phyloP scores from a whole-genome alignment of 2,888 invertebrate genomes.

The Ennomos erosarius region DNA sequence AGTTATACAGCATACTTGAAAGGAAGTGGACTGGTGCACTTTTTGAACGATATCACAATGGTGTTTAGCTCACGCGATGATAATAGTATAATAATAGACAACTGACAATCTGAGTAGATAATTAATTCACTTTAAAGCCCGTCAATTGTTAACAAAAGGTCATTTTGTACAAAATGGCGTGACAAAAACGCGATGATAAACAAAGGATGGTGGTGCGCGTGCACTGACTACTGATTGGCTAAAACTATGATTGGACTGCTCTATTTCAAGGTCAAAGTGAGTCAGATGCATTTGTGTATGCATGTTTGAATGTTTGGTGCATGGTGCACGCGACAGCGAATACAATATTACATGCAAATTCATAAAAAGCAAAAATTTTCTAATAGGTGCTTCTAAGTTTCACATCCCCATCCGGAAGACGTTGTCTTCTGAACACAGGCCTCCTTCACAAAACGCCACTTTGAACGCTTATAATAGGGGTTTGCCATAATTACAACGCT shows the following conservation, averaged over 20 bases:
- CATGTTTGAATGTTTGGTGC: constrained; percentile 51
- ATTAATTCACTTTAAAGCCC: constrained; percentile 25
- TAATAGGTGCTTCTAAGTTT: too few species aligned
- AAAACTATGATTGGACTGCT: constrained; percentile 79
- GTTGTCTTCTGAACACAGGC: too few species aligned
- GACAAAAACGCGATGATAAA: constrained; percentile 60
- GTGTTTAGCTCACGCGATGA: constrained; percentile 15
- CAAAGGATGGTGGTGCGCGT: constrained; percentile 69
- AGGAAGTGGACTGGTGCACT: constrained; percentile 22
- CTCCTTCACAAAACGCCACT: too few species aligned
- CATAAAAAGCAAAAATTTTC: too few species aligned
- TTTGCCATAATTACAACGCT: too few species aligned
- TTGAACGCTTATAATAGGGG: too few species aligned
- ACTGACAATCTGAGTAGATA: constrained; percentile 7
- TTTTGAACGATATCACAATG: constrained; percentile 21
- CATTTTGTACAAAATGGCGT: constrained; percentile 58
- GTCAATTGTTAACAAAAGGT: constrained; percentile 51
- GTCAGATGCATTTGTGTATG: constrained; percentile 72
- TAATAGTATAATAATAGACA: constrained; percentile 24
- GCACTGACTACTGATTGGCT: constrained; percentile 78
- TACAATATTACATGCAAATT: too few species aligned
- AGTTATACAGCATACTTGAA: constrained; percentile 17
- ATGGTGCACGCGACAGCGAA: constrained; percentile 48
- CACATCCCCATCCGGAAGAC: too few species aligned
- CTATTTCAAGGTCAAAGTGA: constrained; percentile 77